Percentiles rank a stretch among this genome's conserved stretches.
These are phyloP conservation scores for Coenonympha arcania DNA, from an alignment of 2,888 invertebrate genomes.

Conservation along the genomic window DNA sequence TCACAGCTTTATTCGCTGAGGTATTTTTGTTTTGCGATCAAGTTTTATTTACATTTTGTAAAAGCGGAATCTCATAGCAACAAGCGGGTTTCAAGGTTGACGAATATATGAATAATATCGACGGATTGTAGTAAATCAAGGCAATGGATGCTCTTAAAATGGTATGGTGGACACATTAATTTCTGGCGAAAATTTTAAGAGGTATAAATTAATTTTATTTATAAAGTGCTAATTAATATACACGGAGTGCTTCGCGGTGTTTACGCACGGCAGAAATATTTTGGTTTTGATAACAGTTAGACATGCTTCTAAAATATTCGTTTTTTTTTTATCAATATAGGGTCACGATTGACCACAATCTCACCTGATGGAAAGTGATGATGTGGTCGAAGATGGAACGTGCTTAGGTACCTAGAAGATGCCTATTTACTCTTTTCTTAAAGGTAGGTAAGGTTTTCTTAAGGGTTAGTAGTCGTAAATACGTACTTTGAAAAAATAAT, in stretches of 20 bases:
- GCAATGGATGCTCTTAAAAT: slow-evolving; percentile 35
- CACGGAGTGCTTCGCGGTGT: no score
- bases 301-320: no score
- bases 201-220: not conserved
- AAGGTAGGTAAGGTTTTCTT: no score
- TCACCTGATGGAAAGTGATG: no score
- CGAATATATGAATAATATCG: slow-evolving; percentile 51
- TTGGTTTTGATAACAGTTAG: no score
- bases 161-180: not conserved
- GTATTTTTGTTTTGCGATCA: slow-evolving; percentile 32
- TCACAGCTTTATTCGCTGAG: slow-evolving; percentile 17
- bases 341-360: no score
- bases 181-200: not conserved
- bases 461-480: no score
- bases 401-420: no score
- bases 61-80: slow-evolving; percentile 54
- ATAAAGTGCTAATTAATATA: not conserved
- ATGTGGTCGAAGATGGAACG: no score
- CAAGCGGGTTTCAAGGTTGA: slow-evolving; percentile 56
- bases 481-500: no score
- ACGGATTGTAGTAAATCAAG: slow-evolving; percentile 48
- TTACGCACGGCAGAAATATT: not conserved
- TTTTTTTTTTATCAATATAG: no score
- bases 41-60: slow-evolving; percentile 36
- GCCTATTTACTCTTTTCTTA: no score